Evolutionary conservation across 1,140 invertebrate genomes (phyloP).

Genomic region (Brachionus calyciflorus): DNA sequence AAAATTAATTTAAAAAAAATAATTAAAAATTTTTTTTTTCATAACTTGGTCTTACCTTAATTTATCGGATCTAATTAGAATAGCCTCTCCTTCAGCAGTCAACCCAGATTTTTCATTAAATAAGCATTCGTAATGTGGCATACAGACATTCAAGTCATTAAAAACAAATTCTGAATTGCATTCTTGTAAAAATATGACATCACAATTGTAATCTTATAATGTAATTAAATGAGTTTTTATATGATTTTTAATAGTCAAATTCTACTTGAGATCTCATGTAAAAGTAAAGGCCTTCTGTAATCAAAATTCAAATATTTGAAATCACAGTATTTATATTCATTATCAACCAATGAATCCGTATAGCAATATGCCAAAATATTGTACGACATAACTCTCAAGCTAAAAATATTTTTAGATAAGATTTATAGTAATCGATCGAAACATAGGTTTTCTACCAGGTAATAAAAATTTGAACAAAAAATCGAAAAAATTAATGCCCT

Average conservation of each 20-base stretch:
- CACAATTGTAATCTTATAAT: conserved; percentile 30
- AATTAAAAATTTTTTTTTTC: no score
- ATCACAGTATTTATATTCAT: conserved; percentile 27
- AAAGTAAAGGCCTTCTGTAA: conserved; percentile 25
- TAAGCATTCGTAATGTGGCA: background rate
- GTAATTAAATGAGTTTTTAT: no score
- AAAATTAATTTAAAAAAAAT: no score
- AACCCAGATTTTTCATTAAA: background rate
- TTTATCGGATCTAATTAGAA: background rate
- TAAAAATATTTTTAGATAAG: no score
- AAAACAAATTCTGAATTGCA: conserved; percentile 22
- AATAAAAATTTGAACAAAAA: no score
- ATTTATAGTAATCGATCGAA: no score
- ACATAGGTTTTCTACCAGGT: no score
- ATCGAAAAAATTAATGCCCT: no score
- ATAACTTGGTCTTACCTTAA: background rate
- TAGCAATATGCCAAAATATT: conserved; percentile 44
- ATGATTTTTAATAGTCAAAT: background rate
- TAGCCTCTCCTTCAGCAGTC: conserved; percentile 15
- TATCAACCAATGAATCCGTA: background rate
- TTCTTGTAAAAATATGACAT: conserved; percentile 40
- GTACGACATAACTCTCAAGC: conserved; percentile 41
- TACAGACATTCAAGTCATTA: background rate
- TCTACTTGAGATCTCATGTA: conserved; percentile 23
- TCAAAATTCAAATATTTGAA: conserved; percentile 17